Percentiles rank a stretch among this genome's conserved stretches.
Evolutionary conservation across 2,113 vertebrate species (phyloP).

Genomic region (Hippocampus abdominalis): DNA sequence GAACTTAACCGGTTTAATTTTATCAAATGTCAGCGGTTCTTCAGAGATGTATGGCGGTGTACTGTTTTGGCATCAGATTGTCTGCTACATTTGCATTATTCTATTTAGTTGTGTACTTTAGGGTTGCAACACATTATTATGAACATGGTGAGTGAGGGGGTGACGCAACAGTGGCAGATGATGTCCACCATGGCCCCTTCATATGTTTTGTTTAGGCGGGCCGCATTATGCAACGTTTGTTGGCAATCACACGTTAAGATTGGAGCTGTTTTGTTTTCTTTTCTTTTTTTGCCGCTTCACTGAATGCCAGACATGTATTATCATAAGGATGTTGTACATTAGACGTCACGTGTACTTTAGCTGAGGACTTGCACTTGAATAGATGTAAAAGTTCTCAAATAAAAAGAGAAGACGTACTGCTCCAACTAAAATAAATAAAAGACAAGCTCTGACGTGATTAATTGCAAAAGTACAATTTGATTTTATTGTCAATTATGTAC

Average conservation of each 20-base stretch:
- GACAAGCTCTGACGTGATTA: too few species aligned
- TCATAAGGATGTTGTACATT: not conserved
- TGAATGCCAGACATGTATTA: constrained; percentile 29
- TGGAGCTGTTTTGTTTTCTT: not conserved
- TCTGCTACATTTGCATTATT: not conserved
- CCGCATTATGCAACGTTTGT: constrained; percentile 28
- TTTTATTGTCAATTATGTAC: not conserved
- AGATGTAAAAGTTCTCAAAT: not conserved
- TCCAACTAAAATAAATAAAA: not conserved
- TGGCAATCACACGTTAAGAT: not conserved
- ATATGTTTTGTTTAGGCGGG: constrained; percentile 6
- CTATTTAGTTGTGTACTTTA: not conserved
- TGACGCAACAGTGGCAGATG: constrained; percentile 52
- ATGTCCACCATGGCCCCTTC: constrained; percentile 33
- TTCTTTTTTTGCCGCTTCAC: constrained; percentile 35
- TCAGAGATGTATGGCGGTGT: not conserved
- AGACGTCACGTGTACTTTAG: constrained; percentile 12
- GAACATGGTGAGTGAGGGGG: constrained; percentile 18
- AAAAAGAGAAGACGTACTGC: not conserved
- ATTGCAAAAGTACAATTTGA: too few species aligned
- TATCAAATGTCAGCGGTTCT: not conserved
- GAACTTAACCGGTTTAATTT: not conserved
- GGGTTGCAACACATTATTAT: not conserved
- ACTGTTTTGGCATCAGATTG: not conserved
- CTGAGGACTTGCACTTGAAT: not conserved